Evolutionary conservation across 2,797 vertebrate species (phyloP).

Genomic region (Gallinago solitaria): DNA sequence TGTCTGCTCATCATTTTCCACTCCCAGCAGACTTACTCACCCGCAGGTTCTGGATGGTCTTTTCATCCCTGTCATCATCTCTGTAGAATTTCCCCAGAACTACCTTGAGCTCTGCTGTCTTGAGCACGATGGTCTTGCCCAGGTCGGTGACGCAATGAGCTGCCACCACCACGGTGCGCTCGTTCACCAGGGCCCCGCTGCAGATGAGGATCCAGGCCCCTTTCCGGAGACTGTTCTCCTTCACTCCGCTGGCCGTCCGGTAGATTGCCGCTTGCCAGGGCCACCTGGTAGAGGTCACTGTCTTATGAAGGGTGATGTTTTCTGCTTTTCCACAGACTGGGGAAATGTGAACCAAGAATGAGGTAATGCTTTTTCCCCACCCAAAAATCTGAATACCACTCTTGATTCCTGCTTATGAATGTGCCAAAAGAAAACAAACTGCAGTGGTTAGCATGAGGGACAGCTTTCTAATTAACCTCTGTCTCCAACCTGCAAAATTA

Average conservation of each 20-base stretch:
- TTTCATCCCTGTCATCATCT: conserved; percentile 86
- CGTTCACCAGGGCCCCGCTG: conserved; percentile 93
- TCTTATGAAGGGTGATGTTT: conserved; percentile 82
- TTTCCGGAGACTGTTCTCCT: conserved; percentile 63
- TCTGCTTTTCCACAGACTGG: conserved; percentile 94
- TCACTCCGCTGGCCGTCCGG: conserved; percentile 74
- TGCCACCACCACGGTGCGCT: conserved; percentile 91
- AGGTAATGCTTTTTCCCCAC: neutral
- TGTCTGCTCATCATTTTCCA: neutral
- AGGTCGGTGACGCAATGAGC: conserved; percentile 95
- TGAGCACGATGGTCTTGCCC: conserved; percentile 87
- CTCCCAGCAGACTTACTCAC: conserved; percentile 75
- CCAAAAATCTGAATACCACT: neutral
- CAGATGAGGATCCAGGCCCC: conserved; percentile 92
- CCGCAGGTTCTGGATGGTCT: conserved; percentile 88
- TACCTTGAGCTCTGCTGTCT: conserved; percentile 87
- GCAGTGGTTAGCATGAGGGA: neutral
- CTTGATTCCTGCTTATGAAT: neutral
- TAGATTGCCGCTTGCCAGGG: conserved; percentile 97
- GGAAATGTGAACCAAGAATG: neutral
- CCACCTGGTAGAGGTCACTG: conserved; percentile 83
- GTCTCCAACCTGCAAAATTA: neutral
- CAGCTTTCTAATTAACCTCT: neutral
- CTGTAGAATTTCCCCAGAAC: conserved; percentile 92
- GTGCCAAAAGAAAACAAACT: neutral